phyloP scores from a whole-genome alignment of 2,113 vertebrate genomes.

The Meriones unguiculatus region DNA sequence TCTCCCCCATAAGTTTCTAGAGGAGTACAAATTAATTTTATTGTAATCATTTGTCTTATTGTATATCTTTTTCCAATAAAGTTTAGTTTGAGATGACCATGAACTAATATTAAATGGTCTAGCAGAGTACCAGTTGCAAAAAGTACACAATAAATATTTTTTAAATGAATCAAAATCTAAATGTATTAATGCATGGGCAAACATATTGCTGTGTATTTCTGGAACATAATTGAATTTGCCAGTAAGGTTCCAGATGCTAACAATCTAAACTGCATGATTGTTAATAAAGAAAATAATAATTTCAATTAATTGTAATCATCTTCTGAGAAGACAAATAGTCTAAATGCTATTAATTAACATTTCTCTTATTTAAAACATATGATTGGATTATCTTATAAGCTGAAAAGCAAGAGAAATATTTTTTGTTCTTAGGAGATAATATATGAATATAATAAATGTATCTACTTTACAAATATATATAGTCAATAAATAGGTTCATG shows the following conservation, averaged over 20 bases:
- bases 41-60: neutral
- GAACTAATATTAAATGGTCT: neutral
- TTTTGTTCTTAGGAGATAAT: neutral
- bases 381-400: neutral
- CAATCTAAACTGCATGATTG: neutral
- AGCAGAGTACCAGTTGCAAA: neutral
- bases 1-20: neutral
- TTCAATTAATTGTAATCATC: conserved; percentile 1
- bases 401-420: neutral
- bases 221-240: neutral
- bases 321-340: conserved; percentile 36
- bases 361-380: neutral
- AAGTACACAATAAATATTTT: neutral
- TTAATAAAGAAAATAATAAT: neutral
- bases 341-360: conserved; percentile 5
- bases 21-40: neutral
- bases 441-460: neutral
- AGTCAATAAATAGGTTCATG: neutral
- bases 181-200: neutral
- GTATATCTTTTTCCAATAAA: neutral
- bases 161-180: neutral
- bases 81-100: neutral
- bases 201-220: neutral
- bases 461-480: neutral
- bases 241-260: neutral